Base-by-base conservation (phyloP, 1,140 invertebrate genomes). In the Cardiocondyla obscurior region DNA sequence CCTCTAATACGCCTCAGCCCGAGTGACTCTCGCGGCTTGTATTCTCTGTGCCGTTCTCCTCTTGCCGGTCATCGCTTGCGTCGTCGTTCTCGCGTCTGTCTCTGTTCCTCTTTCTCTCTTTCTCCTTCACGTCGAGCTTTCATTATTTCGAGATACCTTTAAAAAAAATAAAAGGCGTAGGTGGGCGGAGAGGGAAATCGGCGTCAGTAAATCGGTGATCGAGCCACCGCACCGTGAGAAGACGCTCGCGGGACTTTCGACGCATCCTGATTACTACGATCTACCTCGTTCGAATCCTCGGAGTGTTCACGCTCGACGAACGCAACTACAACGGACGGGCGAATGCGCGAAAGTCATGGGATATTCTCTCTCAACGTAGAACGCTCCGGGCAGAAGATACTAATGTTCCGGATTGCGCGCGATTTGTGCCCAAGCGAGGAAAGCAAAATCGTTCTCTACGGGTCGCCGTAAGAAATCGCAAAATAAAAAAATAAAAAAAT, bases 221-320 rank as follows among this genome's bases (percentile, higher is more conserved):
- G 72, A 85, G 60, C 55, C 82, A 85, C 55, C 84, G 84, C 82
- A 85, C 55, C 84, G 84, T 85, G 84, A 85, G 84, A 85, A 85
- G 72, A 84, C 25, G 74, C 65, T 76, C 81, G 53, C 83, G 36
- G 60, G 22, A 46, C 28, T 83, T 62, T 62, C 51, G 30, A 84
- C 83, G 83, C 82, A 79, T 51, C 55, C 60, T 22, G 39, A 39
- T 73, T 70, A 85, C 64, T 51, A 69, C 49, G 55, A 84, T 72
- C n/a, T 22, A 53, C 28, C 30, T 30, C 10, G 0, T 46, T 46
- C 2, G 19, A 12, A 5, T 53, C 51, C 49, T 57, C 39, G 36
- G 46, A 28, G 19, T 30, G 51, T 79, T 79, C 62, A 70, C 49
- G 36, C 44, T 51, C 53, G 82, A 58, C 14, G 30, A 62, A 84